Conservation (phyloP, 2,888 invertebrate species). For the Drosophila nigricruria region DNA sequence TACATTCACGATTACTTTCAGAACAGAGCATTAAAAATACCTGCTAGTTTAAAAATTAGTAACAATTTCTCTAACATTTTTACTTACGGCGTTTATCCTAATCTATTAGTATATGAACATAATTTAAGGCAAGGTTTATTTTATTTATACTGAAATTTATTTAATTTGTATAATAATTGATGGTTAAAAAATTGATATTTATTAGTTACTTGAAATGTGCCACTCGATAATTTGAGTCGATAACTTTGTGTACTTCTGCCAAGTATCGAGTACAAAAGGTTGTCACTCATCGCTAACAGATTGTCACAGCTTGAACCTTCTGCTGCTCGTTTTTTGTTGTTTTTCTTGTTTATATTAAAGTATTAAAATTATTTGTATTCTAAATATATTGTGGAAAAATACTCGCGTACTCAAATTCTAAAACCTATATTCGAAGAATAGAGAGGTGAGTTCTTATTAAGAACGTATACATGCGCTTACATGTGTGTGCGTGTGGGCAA, state of each 20-base stretch:
- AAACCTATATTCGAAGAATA: slow-evolving; percentile 14
- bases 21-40: neutral
- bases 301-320: slow-evolving; percentile 40
- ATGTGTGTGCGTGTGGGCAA: slow-evolving; percentile 11
- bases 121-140: neutral
- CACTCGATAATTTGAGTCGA: neutral
- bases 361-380: slow-evolving; percentile 29
- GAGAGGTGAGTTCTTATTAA: slow-evolving; percentile 56
- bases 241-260: neutral
- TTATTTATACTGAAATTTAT: neutral
- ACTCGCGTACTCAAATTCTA: slow-evolving; percentile 6
- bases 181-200: neutral
- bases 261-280: slow-evolving; percentile 5
- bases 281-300: slow-evolving; percentile 21
- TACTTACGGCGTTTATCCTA: neutral
- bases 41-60: slow-evolving; percentile 7
- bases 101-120: neutral
- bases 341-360: slow-evolving; percentile 64
- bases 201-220: neutral
- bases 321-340: slow-evolving; percentile 64
- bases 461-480: neutral
- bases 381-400: slow-evolving; percentile 16
- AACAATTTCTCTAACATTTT: neutral
- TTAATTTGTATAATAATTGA: neutral
- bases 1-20: slow-evolving; percentile 21